A percentile compares a stretch with the other conserved stretches of the same genome.
phyloP scores from a whole-genome alignment of 2,797 vertebrate genomes.

The Leontopithecus rosalia region DNA sequence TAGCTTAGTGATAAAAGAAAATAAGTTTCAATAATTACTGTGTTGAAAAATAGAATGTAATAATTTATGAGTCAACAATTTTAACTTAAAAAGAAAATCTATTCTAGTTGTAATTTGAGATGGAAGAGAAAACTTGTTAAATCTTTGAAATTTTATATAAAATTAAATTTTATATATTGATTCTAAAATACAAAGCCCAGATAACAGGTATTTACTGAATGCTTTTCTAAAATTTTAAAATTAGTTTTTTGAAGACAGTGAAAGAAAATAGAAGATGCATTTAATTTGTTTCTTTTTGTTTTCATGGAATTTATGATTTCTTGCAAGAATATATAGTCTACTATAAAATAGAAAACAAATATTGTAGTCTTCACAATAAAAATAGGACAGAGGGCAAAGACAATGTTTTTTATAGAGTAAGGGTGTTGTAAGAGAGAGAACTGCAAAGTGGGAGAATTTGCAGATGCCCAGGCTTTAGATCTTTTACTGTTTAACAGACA shows the following conservation, averaged over 20 bases:
- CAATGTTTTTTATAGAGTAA: fast-evolving
- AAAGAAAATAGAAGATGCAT: neutral
- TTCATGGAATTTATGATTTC: neutral
- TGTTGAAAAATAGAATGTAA: conserved; percentile 21
- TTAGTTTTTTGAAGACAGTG: neutral
- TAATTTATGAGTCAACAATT: neutral
- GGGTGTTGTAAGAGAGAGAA: neutral
- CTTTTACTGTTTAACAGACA: neutral
- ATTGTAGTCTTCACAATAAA: neutral
- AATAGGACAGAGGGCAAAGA: neutral
- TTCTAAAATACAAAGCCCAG: conserved; percentile 13
- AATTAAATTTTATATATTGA: conserved; percentile 6
- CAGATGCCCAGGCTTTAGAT: neutral
- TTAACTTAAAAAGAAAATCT: conserved; percentile 43
- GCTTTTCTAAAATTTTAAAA: neutral
- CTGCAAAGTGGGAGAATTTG: neutral
- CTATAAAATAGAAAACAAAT: neutral
- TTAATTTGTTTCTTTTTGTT: neutral
- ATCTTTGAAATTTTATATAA: conserved; percentile 2
- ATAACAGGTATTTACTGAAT: neutral
- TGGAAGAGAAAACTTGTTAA: neutral
- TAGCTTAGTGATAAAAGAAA: conserved; percentile 19
- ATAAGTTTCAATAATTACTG: conserved; percentile 12
- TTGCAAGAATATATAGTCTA: neutral
- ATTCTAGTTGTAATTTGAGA: conserved; percentile 6